These are phyloP conservation scores for Melipona beecheii DNA, from an alignment of 2,888 invertebrate genomes.

Conservation along the genomic window DNA sequence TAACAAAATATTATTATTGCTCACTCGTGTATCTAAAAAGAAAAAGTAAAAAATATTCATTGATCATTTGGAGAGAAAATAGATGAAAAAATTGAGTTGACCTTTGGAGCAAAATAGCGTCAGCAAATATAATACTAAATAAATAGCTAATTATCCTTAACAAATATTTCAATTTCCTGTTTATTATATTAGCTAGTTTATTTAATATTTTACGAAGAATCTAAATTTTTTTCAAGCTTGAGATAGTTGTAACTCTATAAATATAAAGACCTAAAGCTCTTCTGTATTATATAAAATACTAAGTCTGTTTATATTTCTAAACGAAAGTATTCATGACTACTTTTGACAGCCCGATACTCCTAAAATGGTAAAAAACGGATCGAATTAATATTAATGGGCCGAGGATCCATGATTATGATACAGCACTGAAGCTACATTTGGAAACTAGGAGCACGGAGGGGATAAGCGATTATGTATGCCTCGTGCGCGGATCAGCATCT, in stretches of 20 bases:
- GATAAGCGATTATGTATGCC: slow-evolving; percentile 39
- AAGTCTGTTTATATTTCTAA: neutral
- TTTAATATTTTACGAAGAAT: neutral
- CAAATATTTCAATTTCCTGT: neutral
- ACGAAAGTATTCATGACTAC: neutral
- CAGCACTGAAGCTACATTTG: slow-evolving; percentile 16
- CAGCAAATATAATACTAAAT: neutral
- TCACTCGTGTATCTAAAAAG: neutral
- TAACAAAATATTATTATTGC: neutral
- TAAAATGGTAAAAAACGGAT: neutral
- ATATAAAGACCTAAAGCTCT: too few species aligned
- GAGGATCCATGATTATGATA: neutral
- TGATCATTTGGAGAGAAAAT: neutral
- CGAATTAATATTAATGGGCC: neutral
- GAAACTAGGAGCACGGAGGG: slow-evolving; percentile 14
- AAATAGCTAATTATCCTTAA: neutral
- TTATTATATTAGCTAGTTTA: neutral
- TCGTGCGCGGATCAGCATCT: slow-evolving; percentile 40
- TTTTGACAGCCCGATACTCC: neutral
- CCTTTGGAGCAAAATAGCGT: neutral
- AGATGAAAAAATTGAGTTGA: too few species aligned
- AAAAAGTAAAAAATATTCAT: neutral
- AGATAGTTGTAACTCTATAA: neutral
- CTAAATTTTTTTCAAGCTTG: neutral
- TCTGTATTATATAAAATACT: neutral